phyloP scores from a whole-genome alignment of 2,797 vertebrate genomes.

The Cuculus canorus region DNA sequence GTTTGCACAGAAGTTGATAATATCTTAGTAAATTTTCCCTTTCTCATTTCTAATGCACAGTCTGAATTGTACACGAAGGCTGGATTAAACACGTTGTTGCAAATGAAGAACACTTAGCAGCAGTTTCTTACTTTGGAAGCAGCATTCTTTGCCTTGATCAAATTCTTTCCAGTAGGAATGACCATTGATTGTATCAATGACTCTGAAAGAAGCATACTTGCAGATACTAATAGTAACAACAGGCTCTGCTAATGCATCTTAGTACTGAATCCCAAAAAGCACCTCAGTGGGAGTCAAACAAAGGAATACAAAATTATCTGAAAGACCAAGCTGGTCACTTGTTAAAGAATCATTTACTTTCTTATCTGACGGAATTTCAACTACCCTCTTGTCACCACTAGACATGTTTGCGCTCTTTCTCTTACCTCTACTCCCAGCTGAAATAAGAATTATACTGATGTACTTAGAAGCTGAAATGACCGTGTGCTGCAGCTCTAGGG shows the following conservation, averaged over 20 bases:
- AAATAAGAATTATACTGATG: constrained; percentile 10
- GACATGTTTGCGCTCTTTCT: background rate
- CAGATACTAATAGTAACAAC: constrained; percentile 43
- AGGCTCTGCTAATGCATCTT: background rate
- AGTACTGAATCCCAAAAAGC: constrained; percentile 41
- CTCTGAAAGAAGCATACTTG: constrained; percentile 20
- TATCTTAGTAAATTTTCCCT: background rate
- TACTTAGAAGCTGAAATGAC: constrained; percentile 24
- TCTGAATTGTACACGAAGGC: background rate
- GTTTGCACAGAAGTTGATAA: background rate
- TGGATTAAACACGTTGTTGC: background rate
- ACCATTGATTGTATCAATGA: constrained; percentile 38
- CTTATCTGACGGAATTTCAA: background rate
- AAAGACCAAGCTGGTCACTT: constrained; percentile 43
- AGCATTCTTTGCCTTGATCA: constrained; percentile 1
- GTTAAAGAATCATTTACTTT: constrained; percentile 44
- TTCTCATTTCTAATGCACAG: background rate
- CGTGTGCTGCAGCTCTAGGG: background rate
- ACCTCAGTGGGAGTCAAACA: constrained; percentile 40
- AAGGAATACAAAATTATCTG: constrained; percentile 55
- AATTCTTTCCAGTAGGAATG: constrained; percentile 55
- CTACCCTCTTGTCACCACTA: background rate
- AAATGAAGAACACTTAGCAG: constrained; percentile 13
- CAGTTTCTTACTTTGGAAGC: constrained; percentile 31
- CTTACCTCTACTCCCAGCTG: background rate